A percentile compares a stretch with the other conserved stretches of the same genome.
Evolutionary conservation across 2,888 invertebrate species (phyloP).

Genomic region (Luffia ferchaultella): DNA sequence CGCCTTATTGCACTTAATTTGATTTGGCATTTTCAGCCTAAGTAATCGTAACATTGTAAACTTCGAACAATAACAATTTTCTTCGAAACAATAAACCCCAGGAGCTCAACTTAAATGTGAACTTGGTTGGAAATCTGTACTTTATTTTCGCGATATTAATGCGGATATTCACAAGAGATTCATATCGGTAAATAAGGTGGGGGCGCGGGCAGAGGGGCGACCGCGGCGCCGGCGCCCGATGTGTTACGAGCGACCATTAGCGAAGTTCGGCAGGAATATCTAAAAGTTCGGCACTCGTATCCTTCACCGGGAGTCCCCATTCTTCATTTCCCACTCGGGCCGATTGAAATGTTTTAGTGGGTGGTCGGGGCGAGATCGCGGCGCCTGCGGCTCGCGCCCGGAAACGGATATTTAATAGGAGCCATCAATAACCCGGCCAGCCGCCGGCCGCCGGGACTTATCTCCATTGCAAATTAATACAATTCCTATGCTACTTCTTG

Average conservation of each 20-base stretch:
- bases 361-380: conserved; percentile 36
- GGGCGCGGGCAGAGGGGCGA: neutral
- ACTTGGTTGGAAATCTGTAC: neutral
- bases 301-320: conserved; percentile 35
- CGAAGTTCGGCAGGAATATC: conserved; percentile 22
- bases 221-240: neutral
- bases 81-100: neutral
- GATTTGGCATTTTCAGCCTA: too few species aligned
- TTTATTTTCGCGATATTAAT: neutral
- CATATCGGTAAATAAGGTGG: neutral
- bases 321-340: conserved; percentile 49
- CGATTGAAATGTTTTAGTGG: conserved; percentile 59
- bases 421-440: conserved; percentile 61
- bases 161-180: neutral
- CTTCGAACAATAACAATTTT: neutral
- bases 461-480: conserved; percentile 63
- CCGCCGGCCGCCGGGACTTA: conserved; percentile 44
- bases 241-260: conserved; percentile 17
- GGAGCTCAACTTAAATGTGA: neutral
- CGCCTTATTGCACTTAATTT: too few species aligned
- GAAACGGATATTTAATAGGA: conserved; percentile 63
- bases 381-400: conserved; percentile 24
- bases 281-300: conserved; percentile 29
- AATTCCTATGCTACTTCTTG: conserved; percentile 42
- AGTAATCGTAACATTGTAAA: too few species aligned